Evolutionary conservation across 2,888 invertebrate species (phyloP), one percentile per base, ranked within the genome.

Genomic region (Choreutis nemorana): DNA sequence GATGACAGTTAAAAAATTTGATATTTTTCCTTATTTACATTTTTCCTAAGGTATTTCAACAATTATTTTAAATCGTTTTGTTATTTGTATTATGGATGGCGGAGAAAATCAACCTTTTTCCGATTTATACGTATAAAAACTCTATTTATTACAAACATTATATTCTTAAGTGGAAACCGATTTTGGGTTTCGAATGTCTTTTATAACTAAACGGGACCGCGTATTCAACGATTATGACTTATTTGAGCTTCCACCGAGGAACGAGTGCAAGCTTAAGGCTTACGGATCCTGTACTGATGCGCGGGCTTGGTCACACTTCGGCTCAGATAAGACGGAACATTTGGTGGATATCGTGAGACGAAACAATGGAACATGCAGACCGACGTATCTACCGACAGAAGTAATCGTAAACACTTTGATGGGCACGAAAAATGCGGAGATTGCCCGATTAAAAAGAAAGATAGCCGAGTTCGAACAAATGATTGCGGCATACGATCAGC

Each of bases 201-300:
- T 78, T 50, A 71, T 78, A 55, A 72, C 77, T 33, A 78, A 77
- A 54, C 55, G 78, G 29, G 78, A 78, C 37, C 66, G 75, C 30
- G 72, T 78, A 26, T 78, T 78, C 41, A 67, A 66, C 37, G 72
- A 75, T 30, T 72, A 72, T 39, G 80, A 81, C 26, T 42, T 67
- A 22, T 61, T 52, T 28, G 68, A 77, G 31, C 51, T 81, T 41
- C 78, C 79, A 9, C 47, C 68, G 22, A 62, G 75, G 33, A 78
- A 78, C 37, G 83, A 83, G 42, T 79, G 81, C 16, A 81, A 83
- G 41, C 42, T 84, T 26, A 83, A 83, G 52, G 70, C 68, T 0
- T 83, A 82, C 41, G 52, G 66, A 28, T 83, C 84, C 14, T 81
- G 81, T 28, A 81, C 80, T 3, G 84, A 84, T 49, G 63, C 79